These are phyloP conservation scores for Tychaedon coryphoeus DNA, from an alignment of 2,113 vertebrate species.

Conservation along the genomic window DNA sequence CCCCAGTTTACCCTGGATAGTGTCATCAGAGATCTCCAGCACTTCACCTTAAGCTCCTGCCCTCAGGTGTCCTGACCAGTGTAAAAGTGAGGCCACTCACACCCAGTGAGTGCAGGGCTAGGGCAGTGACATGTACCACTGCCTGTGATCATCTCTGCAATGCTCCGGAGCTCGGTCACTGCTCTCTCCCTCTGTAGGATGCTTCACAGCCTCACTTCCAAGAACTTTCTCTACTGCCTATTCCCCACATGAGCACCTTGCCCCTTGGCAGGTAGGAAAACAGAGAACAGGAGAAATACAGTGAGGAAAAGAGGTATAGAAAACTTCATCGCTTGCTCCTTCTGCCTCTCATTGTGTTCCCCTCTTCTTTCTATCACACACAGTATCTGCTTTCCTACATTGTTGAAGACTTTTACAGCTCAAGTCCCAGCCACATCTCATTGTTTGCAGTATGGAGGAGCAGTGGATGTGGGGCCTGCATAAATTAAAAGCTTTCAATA, in stretches of 20 bases:
- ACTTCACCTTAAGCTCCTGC: background rate
- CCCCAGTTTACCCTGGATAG: background rate
- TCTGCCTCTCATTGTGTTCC: accelerated
- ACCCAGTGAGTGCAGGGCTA: background rate
- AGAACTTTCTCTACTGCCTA: background rate
- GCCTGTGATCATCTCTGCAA: background rate
- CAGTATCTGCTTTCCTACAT: background rate
- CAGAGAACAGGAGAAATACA: background rate
- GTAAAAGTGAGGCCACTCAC: background rate
- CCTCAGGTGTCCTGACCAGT: background rate
- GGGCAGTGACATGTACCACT: background rate
- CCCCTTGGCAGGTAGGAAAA: background rate
- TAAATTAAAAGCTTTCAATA: background rate
- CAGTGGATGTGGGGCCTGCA: background rate
- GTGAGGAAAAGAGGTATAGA: background rate
- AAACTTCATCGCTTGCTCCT: background rate
- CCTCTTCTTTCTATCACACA: background rate
- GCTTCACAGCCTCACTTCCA: background rate
- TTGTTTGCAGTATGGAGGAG: background rate
- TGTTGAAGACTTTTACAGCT: background rate
- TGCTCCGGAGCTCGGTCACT: background rate
- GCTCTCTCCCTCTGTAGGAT: background rate
- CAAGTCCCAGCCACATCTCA: background rate
- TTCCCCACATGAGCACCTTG: background rate
- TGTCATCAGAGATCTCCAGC: background rate